Conservation (phyloP, 2,888 invertebrate genomes). For the Yponomeuta sedellus region DNA sequence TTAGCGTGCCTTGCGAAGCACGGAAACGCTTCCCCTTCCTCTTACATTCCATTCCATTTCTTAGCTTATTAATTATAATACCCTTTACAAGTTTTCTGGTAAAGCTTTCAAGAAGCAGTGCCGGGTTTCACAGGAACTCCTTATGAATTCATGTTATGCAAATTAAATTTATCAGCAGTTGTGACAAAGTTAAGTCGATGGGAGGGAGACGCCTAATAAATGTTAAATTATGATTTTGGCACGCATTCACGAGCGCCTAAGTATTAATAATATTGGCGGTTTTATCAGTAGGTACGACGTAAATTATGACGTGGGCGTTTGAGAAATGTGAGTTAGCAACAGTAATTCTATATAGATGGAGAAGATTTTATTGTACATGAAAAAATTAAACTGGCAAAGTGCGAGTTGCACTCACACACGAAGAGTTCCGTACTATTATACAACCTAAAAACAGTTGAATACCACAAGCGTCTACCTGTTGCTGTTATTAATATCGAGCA, state of each 20-base stretch:
- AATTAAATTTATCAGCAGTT: conserved; percentile 26
- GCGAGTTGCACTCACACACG: too few species aligned
- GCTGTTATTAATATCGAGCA: too few species aligned
- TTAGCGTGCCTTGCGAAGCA: too few species aligned
- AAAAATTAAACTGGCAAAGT: too few species aligned
- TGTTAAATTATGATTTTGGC: conserved; percentile 16
- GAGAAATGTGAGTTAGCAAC: background rate
- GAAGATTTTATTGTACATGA: too few species aligned
- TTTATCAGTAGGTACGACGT: background rate
- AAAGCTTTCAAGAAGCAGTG: background rate
- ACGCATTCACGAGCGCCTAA: conserved; percentile 23
- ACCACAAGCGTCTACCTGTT: too few species aligned
- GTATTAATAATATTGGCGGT: conserved; percentile 15
- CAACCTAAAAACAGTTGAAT: too few species aligned
- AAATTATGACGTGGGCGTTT: background rate
- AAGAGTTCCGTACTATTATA: too few species aligned
- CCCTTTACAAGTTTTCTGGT: background rate
- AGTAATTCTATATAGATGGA: too few species aligned
- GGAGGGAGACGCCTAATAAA: conserved; percentile 6
- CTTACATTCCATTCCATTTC: too few species aligned
- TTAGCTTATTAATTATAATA: background rate
- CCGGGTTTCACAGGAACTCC: conserved; percentile 22
- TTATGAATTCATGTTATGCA: conserved; percentile 27
- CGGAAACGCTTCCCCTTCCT: too few species aligned
- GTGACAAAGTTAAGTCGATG: conserved; percentile 13